These are phyloP conservation scores for Calliopum simillimum DNA, from an alignment of 2,888 invertebrate species.

Conservation along the genomic window DNA sequence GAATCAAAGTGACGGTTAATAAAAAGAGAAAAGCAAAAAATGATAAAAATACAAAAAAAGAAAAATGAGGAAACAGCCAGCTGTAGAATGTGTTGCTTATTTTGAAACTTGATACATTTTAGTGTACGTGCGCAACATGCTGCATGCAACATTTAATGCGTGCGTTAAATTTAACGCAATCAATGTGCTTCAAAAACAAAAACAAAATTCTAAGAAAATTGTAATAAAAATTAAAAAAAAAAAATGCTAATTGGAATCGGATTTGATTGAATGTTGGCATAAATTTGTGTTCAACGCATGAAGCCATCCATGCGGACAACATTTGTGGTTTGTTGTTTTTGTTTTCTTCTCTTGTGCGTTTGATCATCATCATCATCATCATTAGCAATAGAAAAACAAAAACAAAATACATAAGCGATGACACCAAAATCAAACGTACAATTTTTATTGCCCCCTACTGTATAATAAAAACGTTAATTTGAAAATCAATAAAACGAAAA, in stretches of 20 bases:
- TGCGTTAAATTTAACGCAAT: background rate
- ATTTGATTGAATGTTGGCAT: background rate
- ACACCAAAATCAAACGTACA: conserved; percentile 7
- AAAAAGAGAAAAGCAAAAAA: background rate
- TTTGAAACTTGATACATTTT: conserved; percentile 12
- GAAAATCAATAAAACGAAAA: conserved; percentile 12
- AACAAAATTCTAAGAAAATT: background rate
- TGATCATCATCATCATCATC: too few species aligned
- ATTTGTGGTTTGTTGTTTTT: conserved; percentile 12
- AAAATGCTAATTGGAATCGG: conserved; percentile 17
- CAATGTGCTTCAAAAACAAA: background rate
- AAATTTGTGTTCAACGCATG: conserved; percentile 1
- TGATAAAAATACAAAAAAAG: background rate
- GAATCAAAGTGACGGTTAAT: background rate
- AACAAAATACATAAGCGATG: background rate
- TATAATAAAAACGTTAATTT: background rate
- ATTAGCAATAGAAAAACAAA: background rate
- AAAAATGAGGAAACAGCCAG: background rate
- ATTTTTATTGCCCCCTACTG: background rate
- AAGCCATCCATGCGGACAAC: conserved; percentile 11
- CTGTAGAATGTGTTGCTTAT: conserved; percentile 1
- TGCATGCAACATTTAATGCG: conserved; percentile 13
- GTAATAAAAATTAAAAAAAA: background rate
- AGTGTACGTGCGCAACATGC: conserved; percentile 19
- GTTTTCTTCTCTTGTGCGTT: background rate